Percentiles rank a stretch among this genome's conserved stretches.
Evolutionary conservation across 2,888 invertebrate genomes (phyloP).

Genomic region (Sesamia inferens): DNA sequence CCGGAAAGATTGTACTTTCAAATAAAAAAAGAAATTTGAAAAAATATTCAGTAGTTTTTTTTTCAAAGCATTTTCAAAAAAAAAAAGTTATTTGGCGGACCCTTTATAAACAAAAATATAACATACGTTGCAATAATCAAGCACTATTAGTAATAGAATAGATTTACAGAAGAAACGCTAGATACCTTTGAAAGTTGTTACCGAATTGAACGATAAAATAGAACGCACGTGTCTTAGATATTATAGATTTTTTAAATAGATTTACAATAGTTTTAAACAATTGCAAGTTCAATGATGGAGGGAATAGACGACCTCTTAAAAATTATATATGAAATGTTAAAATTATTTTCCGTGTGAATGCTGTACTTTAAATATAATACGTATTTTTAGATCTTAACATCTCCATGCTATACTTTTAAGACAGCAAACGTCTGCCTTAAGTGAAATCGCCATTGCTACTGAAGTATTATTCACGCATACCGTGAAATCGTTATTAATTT

Average conservation of each 20-base stretch:
- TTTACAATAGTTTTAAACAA: constrained; percentile 48
- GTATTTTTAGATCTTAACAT: neutral
- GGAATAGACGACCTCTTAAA: constrained; percentile 9
- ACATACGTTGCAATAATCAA: constrained; percentile 12
- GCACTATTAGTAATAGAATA: constrained; percentile 20
- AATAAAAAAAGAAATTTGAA: no score
- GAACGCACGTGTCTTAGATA: constrained; percentile 65
- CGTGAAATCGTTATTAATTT: neutral
- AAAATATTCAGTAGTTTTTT: no score
- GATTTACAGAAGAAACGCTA: constrained; percentile 61
- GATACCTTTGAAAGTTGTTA: constrained; percentile 48
- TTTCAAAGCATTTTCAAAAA: no score
- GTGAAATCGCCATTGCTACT: neutral
- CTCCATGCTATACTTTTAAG: constrained; percentile 1
- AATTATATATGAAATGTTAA: neutral
- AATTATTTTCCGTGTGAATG: neutral
- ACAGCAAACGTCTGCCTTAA: neutral
- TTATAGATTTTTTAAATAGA: constrained; percentile 61
- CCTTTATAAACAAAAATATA: neutral
- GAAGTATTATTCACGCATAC: neutral
- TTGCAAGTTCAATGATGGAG: constrained; percentile 16
- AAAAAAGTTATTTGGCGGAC: no score
- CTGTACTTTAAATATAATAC: constrained; percentile 5
- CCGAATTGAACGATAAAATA: constrained; percentile 47
- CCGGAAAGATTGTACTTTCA: no score